Conservation (phyloP, 2,797 vertebrate genomes). For the Chromis chromis region DNA sequence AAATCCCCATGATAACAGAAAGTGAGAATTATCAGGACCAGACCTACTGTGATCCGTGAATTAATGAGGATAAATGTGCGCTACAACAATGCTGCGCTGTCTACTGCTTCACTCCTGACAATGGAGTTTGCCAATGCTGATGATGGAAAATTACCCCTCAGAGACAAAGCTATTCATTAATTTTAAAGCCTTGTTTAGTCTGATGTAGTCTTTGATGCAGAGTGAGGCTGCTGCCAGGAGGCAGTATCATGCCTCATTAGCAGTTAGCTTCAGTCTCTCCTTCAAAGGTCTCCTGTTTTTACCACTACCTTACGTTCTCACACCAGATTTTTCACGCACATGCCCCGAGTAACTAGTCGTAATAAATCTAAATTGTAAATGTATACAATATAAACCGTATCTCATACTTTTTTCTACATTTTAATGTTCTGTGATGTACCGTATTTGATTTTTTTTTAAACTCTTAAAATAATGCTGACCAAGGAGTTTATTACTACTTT, state of each 20-base stretch:
- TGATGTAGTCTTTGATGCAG: constrained; percentile 86
- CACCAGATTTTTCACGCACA: constrained; percentile 34
- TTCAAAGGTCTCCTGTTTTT: constrained; percentile 74
- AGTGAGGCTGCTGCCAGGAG: constrained; percentile 81
- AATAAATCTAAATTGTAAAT: constrained; percentile 61
- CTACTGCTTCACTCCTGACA: constrained; percentile 75
- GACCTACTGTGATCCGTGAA: constrained; percentile 78
- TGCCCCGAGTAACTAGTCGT: constrained; percentile 30
- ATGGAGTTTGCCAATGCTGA: constrained; percentile 80
- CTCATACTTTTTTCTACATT: not conserved
- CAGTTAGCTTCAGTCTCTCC: constrained; percentile 75
- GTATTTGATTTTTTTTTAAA: not conserved
- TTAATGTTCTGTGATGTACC: constrained; percentile 10
- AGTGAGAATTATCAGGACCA: constrained; percentile 72
- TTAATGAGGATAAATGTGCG: constrained; percentile 82
- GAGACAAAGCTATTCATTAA: constrained; percentile 87
- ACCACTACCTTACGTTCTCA: constrained; percentile 58
- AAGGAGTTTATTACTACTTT: constrained; percentile 49
- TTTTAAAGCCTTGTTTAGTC: constrained; percentile 88
- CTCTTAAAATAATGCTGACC: constrained; percentile 60
- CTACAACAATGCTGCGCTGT: constrained; percentile 66
- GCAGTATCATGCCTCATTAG: constrained; percentile 83
- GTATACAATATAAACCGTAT: constrained; percentile 30
- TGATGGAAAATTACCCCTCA: constrained; percentile 85
- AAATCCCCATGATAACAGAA: constrained; percentile 58